phyloP scores from a whole-genome alignment of 2,797 vertebrate species.

The Lycodopsis pacificus region DNA sequence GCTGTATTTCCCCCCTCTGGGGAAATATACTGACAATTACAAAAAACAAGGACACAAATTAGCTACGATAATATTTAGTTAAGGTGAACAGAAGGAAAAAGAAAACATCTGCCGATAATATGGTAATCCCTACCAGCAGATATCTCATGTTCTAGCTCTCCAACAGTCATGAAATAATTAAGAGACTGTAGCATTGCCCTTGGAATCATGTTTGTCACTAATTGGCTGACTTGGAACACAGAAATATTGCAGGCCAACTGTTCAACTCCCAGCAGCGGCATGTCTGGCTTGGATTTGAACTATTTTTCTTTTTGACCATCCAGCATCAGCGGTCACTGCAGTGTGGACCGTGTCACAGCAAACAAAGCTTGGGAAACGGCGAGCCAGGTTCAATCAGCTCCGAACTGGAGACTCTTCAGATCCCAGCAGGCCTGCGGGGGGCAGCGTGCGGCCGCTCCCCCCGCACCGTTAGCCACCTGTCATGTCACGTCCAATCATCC shows the following conservation, averaged over 20 bases:
- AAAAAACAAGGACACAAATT: conserved; percentile 27
- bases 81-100: conserved; percentile 14
- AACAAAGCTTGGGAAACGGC: conserved; percentile 26
- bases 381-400: conserved; percentile 55
- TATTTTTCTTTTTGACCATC: not conserved
- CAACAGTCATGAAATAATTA: conserved; percentile 55
- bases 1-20: not conserved
- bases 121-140: conserved; percentile 38
- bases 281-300: conserved; percentile 25
- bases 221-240: conserved; percentile 65
- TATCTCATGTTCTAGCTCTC: conserved; percentile 28
- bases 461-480: conserved; percentile 47
- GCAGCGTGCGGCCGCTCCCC: conserved; percentile 48
- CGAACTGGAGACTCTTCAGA: conserved; percentile 40
- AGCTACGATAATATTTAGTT: conserved; percentile 3
- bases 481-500: conserved; percentile 48
- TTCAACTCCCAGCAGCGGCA: conserved; percentile 42
- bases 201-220: conserved; percentile 63
- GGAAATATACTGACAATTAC: conserved; percentile 28
- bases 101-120: conserved; percentile 35
- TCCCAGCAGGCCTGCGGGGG: conserved; percentile 54
- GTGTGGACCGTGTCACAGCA: conserved; percentile 37
- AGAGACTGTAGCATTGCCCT: conserved; percentile 20
- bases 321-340: conserved; percentile 23
- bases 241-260: conserved; percentile 54